Conservation (phyloP, 2,888 invertebrate species). For the Onthophagus sagittarius region DNA sequence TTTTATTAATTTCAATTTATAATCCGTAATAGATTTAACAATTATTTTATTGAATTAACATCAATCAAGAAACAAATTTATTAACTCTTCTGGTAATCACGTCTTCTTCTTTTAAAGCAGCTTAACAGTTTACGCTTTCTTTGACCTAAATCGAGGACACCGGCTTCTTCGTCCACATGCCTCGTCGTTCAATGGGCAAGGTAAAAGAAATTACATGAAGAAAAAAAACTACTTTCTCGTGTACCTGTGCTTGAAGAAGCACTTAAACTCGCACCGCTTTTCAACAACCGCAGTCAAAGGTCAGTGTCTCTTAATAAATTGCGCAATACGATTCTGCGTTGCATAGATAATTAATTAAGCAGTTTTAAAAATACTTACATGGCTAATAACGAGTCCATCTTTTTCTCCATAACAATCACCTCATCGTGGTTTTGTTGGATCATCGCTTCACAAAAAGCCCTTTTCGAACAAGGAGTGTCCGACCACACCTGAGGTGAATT, state of each 20-base stretch:
- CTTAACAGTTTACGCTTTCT: conserved; percentile 6
- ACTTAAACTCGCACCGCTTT: not conserved
- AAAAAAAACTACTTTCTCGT: conserved; percentile 13
- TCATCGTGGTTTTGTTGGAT: conserved; percentile 66
- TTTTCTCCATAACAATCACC: conserved; percentile 73
- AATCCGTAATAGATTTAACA: no score
- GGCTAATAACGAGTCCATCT: conserved; percentile 68
- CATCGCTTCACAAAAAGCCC: conserved; percentile 73
- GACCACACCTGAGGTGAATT: conserved; percentile 57
- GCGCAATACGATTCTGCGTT: not conserved
- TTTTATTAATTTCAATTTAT: no score
- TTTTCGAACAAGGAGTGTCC: conserved; percentile 73
- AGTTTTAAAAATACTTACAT: conserved; percentile 55
- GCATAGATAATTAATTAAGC: not conserved
- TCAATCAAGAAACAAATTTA: not conserved
- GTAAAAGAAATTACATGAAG: not conserved
- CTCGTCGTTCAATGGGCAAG: not conserved
- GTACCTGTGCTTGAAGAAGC: not conserved
- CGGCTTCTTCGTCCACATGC: not conserved
- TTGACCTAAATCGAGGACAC: conserved; percentile 5
- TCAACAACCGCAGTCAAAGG: not conserved
- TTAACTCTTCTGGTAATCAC: not conserved
- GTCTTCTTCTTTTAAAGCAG: not conserved
- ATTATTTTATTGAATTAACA: no score
- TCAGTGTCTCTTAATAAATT: not conserved